Base-by-base conservation (phyloP, 2,888 invertebrate genomes). In the Coelinius sp. region DNA sequence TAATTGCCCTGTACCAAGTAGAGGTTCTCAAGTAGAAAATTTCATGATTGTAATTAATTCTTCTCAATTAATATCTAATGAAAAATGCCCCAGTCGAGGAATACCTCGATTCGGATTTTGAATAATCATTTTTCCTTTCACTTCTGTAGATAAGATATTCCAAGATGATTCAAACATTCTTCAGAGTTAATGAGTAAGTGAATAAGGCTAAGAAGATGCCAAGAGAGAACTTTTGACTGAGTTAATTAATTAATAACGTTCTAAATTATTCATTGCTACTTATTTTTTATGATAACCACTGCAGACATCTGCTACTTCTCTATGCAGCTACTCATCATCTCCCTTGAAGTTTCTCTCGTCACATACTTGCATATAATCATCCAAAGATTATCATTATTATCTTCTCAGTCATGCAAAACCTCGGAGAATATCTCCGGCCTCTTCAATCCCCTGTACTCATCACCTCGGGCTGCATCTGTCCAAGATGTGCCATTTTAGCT, bases 21-120 rank as follows among this genome's bases (percentile, higher is more conserved):
- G 80, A 75, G 78, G 80, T 82, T 81, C 82, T 82, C 82, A 82
- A n/a, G n/a, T 73, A 73, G 75, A 73, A 71, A 14, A 24, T 53
- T 14, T 7, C 25, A 53, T 25, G 10, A 25, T n/a, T 53, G 53
- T n/a, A 24, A 53, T 53, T 53, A 53, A 53, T 24, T 53, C 14
- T 53, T 25, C 1, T 25, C 0, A 1, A 53, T 25, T 25, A 53
- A 25, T 41, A 41, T 41, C 41, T n/a, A 0, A 41, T n/a, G 41
- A n/a, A 41, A n/a, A 41, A 41, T 41, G 5, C 41, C 5, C 5
- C 10, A 12, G 41, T 10, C 12, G 5, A 41, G n/a, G n/a, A 41
- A 41, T n/a, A n/a, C n/a, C n/a, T n/a, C n/a, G n/a, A n/a, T n/a
- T n/a, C n/a, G n/a, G n/a, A n/a, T n/a, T n/a, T n/a, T n/a, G n/a